Evolutionary conservation across 2,888 invertebrate genomes (phyloP), one percentile per base, ranked within the genome.

Genomic region (Idaea biselata): DNA sequence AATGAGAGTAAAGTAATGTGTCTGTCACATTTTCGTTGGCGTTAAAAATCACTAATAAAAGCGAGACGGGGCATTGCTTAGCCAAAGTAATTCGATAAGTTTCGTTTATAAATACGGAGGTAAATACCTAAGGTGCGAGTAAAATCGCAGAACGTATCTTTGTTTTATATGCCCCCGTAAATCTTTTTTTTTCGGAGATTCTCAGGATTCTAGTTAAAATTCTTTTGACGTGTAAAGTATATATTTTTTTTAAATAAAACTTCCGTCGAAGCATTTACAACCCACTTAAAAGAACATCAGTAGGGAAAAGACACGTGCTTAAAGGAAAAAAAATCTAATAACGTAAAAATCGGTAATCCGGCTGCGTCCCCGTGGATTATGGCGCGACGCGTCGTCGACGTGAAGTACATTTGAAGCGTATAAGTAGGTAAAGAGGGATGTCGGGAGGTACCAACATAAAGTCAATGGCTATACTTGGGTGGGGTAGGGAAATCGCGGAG

Each of bases 291-390:
- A 56, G 18, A 56, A 8, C 56, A 11, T 18, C 56, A 17, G 16
- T n/a, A 55, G 8, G 17, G 18, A 56, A 56, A 56, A 18, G 56
- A 18, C 56, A n/a, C 18, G 17, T 56, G 17, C 18, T 17, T 18
- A n/a, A 17, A 56, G 17, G 18, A 18, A 56, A 55, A 56, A 55
- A n/a, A 18, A n/a, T 18, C 17, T n/a, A 18, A 18, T 56, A 56
- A 56, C 18, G 56, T 18, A 56, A 18, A 56, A 56, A 56, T 18
- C 17, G 56, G 44, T 44, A 44, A 44, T 44, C 44, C 44, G 8
- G 8, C 44, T 44, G 11, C 44, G 44, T 44, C 44, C 44, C 44
- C 44, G 44, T 11, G 44, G 44, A 44, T 44, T 44, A 44, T 44
- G 44, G 44, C 44, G 14, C 44, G 11, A 44, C 44, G 14, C 44